These are phyloP conservation scores for Megaceryle alcyon DNA, from an alignment of 2,797 vertebrate species.

Conservation along the genomic window DNA sequence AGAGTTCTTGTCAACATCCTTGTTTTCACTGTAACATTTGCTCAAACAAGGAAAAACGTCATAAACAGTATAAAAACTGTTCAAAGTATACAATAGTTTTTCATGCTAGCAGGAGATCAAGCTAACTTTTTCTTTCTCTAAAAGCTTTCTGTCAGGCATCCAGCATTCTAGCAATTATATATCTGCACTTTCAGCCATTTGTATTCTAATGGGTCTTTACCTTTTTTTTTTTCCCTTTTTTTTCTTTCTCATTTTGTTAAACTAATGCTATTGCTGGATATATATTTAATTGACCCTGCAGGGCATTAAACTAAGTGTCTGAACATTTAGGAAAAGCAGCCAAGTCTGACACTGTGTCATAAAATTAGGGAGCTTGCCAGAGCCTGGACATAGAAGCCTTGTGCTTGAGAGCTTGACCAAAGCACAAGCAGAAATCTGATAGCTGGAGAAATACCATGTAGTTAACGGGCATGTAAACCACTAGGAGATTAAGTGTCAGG, in stretches of 20 bases:
- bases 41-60: neutral
- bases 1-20: neutral
- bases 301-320: conserved; percentile 15
- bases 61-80: neutral
- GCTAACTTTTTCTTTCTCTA: neutral
- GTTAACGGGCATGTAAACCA: neutral
- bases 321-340: conserved; percentile 47
- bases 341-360: conserved; percentile 11
- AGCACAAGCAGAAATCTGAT: conserved; percentile 42
- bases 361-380: conserved; percentile 24
- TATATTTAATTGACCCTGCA: conserved; percentile 44
- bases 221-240: too few species aligned
- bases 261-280: neutral
- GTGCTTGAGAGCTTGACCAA: conserved; percentile 33
- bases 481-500: conserved; percentile 35
- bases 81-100: neutral
- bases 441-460: conserved; percentile 7
- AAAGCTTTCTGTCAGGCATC: conserved; percentile 4
- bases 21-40: neutral
- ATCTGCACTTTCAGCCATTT: neutral
- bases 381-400: conserved; percentile 19
- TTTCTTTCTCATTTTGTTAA: neutral
- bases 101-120: neutral
- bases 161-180: neutral
- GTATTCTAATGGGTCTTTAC: neutral